Percentiles rank a stretch among this genome's conserved stretches.
Conservation (phyloP, 2,113 vertebrate genomes). For the Corvus hawaiiensis region DNA sequence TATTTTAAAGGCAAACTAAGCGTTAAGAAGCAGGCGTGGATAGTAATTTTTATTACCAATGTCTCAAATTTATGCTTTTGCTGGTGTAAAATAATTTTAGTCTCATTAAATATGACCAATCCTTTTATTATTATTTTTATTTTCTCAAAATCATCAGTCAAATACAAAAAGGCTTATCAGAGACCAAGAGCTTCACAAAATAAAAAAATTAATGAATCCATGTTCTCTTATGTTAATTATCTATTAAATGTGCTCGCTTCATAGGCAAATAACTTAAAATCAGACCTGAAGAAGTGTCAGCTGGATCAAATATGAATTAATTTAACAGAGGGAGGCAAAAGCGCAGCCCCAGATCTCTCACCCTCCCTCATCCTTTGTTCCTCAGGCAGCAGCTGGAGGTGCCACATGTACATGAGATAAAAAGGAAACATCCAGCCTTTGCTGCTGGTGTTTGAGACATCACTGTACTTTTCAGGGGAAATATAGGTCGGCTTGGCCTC, state of each 20-base stretch:
- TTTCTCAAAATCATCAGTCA: not conserved
- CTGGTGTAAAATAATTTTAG: not conserved
- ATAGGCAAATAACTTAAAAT: not conserved
- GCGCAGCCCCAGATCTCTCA: not conserved
- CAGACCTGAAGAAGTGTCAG: not conserved
- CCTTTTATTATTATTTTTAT: not conserved
- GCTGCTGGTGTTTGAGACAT: not conserved
- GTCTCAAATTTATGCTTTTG: not conserved
- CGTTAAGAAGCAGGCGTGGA: not conserved
- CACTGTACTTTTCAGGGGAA: not conserved
- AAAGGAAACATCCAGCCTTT: not conserved
- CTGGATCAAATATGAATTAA: not conserved
- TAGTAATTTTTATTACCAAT: not conserved
- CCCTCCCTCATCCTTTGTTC: not conserved
- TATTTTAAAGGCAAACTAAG: not conserved
- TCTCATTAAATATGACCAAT: not conserved
- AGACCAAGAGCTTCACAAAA: not conserved
- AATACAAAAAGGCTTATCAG: not conserved
- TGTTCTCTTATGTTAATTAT: not conserved
- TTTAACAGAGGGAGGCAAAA: not conserved
- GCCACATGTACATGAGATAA: not conserved
- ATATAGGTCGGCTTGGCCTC: rapidly evolving
- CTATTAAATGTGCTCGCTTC: not conserved
- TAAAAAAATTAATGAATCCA: not conserved
- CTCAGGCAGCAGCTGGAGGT: not conserved